These are phyloP conservation scores for Euphonia xanthogaster DNA, from an alignment of 2,797 vertebrate species.

Conservation along the genomic window DNA sequence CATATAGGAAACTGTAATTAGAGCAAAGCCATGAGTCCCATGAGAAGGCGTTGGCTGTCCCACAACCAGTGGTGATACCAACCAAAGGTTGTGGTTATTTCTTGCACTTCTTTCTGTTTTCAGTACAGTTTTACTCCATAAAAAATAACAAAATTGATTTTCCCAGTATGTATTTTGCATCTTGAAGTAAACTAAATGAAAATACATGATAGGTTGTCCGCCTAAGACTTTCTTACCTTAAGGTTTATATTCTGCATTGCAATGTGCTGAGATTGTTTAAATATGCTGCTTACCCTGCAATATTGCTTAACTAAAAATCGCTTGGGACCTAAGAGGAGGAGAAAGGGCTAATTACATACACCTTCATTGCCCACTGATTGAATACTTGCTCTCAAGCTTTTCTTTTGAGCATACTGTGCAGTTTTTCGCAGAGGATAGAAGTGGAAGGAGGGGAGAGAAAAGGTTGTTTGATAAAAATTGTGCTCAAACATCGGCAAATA, in stretches of 20 bases:
- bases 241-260: background rate
- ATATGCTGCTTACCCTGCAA: background rate
- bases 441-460: background rate
- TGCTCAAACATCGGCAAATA: background rate
- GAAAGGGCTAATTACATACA: background rate
- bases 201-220: background rate
- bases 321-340: background rate
- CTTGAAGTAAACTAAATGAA: slow-evolving; percentile 60
- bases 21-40: slow-evolving; percentile 38
- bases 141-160: slow-evolving; percentile 38
- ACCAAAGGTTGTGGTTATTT: slow-evolving; percentile 70
- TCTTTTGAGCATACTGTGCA: background rate
- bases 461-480: background rate
- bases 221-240: slow-evolving; percentile 3
- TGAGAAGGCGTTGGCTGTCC: slow-evolving; percentile 48
- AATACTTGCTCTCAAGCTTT: background rate
- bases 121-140: slow-evolving; percentile 49
- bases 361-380: background rate
- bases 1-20: slow-evolving; percentile 64
- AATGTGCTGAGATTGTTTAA: background rate
- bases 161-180: slow-evolving; percentile 36
- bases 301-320: background rate
- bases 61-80: background rate
- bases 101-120: slow-evolving; percentile 41
- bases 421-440: background rate